Base-by-base conservation (phyloP, 2,888 invertebrate genomes). In the Carabus problematicus region DNA sequence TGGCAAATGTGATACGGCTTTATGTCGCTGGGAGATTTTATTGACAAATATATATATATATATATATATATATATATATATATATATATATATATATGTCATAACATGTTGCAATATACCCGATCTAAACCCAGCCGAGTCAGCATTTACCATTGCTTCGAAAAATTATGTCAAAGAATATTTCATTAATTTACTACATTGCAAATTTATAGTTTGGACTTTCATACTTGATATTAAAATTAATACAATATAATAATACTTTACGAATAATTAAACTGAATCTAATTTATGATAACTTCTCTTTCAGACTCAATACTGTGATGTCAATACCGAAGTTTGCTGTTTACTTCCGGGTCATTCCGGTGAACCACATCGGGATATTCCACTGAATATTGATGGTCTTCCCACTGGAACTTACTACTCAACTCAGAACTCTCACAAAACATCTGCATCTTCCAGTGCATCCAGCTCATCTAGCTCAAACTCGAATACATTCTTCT, bases 401-500 rank as follows among this genome's bases (percentile, higher is more conserved):
- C 39, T 42, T 43, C 61, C 61, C 14, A 49, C 43, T 11, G 43
- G 60, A 8, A 60, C 9, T 14, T 9, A 18, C 42, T 39, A 19
- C 6, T 12, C 80, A 82, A 79, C 75, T 81, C 84, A 84, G 84
- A 83, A 72, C 83, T 80, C 1, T 80, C 79, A 7, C 79, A 81
- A 11, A 80, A 79, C 55, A 29, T 52, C 14, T 74, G 78, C 1
- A 75, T 71, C 61, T 76, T 61, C 71, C 79, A 81, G 58, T 81
- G 80, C 11, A 0, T 71, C 79, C 43, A 47, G 39, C 45, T 39
- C 54, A 11, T 70, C 68, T 1, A 63, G 61, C 0, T 69, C 63
- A n/a, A 63, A 18, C 9, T 19, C 62, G 2, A 14, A 59, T 19
- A 54, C 45, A 43, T 56, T 54, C 45, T 56, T 42, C 42, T 14